Base-by-base conservation (phyloP, 2,888 invertebrate species). In the Netelia inedita region DNA sequence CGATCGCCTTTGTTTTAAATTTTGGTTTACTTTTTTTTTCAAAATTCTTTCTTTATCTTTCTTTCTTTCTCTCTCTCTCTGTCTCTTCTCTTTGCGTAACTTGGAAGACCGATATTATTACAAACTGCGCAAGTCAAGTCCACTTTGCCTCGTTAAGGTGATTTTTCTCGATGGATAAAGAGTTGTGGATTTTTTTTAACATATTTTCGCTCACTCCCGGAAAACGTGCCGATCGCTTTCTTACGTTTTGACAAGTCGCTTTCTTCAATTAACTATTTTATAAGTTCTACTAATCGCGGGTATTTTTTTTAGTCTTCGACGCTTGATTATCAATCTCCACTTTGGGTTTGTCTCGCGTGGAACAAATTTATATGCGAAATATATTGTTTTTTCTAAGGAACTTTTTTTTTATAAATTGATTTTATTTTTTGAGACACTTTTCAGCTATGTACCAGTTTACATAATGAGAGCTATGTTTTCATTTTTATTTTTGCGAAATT, bases 51-150 rank as follows among this genome's bases (percentile, higher is more conserved):
- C 35, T 35, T 35, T 35, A 35, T 35, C 35, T 5, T 35, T 35
- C 1, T 35, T 6, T 35, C 6, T 35, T 23, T 23, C 23, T 23
- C 23, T 23, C 23, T 23, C 23, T 23, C 23, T 2, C 35, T 35
- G 35, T 35, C 35, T 41, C 74, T 16, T 35, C 41, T 75, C 59
- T 53, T 79, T 28, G 69, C 74, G 41, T 75, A 75, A 65, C 74
- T 41, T 50, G 79, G 71, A 75, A 83, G 79, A 83, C 75, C 79
- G 72, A 76, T 79, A 72, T 71, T 66, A 66, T 80, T 75, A 75
- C 75, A 76, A 75, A 83, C 57, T 75, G 28, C 50, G 63, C 21
- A 50, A 63, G 69, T 59, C 73, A 55, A 74, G 74, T 79, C 75
- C 50, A 43, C 41, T 66, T 28, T 80, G 23, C 19, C 65, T 66